These are phyloP conservation scores for Amphiprion percula DNA, from an alignment of 2,113 vertebrate genomes.

Conservation along the genomic window DNA sequence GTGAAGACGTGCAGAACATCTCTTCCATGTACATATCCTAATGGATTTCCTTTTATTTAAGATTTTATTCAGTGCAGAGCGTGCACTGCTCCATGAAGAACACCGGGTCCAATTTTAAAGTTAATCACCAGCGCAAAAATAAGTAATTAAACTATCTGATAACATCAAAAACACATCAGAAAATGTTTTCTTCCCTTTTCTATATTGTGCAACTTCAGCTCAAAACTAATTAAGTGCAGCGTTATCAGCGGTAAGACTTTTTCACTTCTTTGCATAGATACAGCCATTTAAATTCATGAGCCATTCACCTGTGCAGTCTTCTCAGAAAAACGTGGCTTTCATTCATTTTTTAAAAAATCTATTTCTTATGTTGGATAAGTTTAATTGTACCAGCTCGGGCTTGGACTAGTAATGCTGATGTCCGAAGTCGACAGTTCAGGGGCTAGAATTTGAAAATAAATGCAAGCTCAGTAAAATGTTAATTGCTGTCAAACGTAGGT, in stretches of 20 bases:
- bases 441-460: not conserved
- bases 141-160: not conserved
- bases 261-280: too few relatives aligned
- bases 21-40: not conserved
- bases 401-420: not conserved
- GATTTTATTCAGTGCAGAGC: not conserved
- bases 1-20: too few relatives aligned
- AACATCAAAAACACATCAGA: not conserved
- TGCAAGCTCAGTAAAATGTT: slow-evolving; percentile 18
- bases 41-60: not conserved
- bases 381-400: too few relatives aligned
- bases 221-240: not conserved
- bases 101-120: not conserved
- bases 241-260: too few relatives aligned
- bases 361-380: not conserved
- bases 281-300: slow-evolving; percentile 14
- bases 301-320: not conserved
- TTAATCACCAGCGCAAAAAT: not conserved
- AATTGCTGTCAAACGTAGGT: slow-evolving; percentile 40
- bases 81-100: not conserved
- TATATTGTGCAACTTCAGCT: not conserved
- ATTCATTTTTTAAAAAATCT: not conserved
- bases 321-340: slow-evolving; percentile 14
- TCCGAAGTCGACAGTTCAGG: not conserved
- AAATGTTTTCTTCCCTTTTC: not conserved